Evolutionary conservation across 2,113 vertebrate genomes (phyloP).

Genomic region (Anhinga rufa): DNA sequence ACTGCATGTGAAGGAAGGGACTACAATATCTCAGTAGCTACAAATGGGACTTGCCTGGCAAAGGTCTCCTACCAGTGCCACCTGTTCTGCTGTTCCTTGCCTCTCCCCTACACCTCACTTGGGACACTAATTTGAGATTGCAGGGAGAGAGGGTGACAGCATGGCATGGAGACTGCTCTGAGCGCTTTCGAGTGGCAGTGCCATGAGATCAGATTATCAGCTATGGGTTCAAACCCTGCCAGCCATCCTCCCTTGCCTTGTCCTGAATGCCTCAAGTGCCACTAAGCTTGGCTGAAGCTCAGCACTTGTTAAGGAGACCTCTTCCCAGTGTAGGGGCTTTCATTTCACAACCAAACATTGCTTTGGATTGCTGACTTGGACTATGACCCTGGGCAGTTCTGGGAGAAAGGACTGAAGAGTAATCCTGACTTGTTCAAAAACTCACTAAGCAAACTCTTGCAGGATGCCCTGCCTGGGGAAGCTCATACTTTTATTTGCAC

Average conservation of each 20-base stretch:
- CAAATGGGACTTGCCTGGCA: not conserved
- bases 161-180: not conserved
- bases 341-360: not conserved
- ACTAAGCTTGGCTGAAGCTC: not conserved
- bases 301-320: not conserved
- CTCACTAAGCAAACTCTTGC: not conserved
- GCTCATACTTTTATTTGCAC: not conserved
- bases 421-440: not conserved
- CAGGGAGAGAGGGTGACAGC: not conserved
- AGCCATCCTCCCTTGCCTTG: not conserved
- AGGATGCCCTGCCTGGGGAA: not conserved
- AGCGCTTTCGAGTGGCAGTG: not conserved
- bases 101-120: not conserved
- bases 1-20: not conserved
- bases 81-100: not conserved
- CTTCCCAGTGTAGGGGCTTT: not conserved
- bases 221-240: not conserved
- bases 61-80: not conserved
- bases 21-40: not conserved
- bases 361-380: not conserved
- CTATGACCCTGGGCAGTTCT: not conserved
- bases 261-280: fast-evolving
- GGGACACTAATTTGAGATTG: not conserved
- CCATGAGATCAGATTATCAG: not conserved
- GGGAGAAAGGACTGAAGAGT: not conserved